phyloP scores from a whole-genome alignment of 35 echinoderm and acorn worm genomes.

The Holothuria glaberrima region DNA sequence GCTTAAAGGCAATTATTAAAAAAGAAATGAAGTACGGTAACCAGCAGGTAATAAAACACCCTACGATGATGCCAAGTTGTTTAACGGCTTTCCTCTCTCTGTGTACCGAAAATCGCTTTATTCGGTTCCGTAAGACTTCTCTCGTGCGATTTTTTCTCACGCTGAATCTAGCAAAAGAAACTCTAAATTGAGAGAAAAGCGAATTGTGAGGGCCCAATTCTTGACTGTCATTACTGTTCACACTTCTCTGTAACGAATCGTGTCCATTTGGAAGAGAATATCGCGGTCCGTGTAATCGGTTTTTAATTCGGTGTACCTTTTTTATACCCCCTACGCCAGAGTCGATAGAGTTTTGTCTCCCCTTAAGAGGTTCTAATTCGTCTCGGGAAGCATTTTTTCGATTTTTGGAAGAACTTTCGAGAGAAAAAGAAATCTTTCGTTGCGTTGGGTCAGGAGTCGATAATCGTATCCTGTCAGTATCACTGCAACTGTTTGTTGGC shows the following conservation, averaged over 20 bases:
- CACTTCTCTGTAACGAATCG: background rate
- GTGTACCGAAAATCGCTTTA: constrained; percentile 80
- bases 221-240: background rate
- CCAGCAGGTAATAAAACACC: constrained; percentile 98
- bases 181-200: constrained; percentile 56
- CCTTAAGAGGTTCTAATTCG: constrained; percentile 68
- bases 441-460: background rate
- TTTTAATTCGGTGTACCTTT: constrained; percentile 44
- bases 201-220: constrained; percentile 26
- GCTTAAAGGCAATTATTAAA: constrained; percentile 84
- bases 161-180: constrained; percentile 80
- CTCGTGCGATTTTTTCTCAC: constrained; percentile 69
- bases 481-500: constrained; percentile 41
- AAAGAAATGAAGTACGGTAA: constrained; percentile 93
- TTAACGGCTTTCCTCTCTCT: constrained; percentile 93
- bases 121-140: constrained; percentile 72
- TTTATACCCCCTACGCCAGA: constrained; percentile 20
- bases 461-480: constrained; percentile 12
- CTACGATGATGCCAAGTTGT: constrained; percentile 91
- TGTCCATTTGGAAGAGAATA: constrained; percentile 43
- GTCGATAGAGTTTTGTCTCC: constrained; percentile 65
- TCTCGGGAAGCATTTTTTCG: constrained; percentile 57
- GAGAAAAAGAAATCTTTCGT: constrained; percentile 73
- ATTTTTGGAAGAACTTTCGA: constrained; percentile 63
- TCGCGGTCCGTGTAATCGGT: constrained; percentile 33